Base-by-base conservation (phyloP, 2,113 vertebrate genomes). In the Colius striatus region DNA sequence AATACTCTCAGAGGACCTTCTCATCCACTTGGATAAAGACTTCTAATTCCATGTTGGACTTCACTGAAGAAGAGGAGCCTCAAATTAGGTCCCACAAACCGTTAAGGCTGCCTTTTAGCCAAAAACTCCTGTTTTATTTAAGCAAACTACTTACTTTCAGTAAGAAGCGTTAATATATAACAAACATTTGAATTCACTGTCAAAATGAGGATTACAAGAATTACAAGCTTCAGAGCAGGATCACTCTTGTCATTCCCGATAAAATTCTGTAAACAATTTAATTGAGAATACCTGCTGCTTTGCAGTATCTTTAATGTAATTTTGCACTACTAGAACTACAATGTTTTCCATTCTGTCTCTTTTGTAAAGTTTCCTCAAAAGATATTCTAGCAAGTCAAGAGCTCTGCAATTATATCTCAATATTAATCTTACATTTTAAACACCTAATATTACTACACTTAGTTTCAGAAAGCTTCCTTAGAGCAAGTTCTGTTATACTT, bases 391-490 rank as follows among this genome's bases (percentile, higher is more conserved):
- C 71, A 96, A 96, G 77, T 87, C 70, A 90, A 95, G 92, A 96
- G 77, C 72, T 89, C 90, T 89, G 90, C 75, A 94, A 76, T 95
- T 91, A 96, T 81, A 94, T 90, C 87, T 82, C 92, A 92, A 92
- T 93, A 93, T 79, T 92, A 94, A 80, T 72, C 84, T 16, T 93
- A 82, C 58, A 79, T 94, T 96, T 96, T 82, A 89, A 92, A 94
- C 77, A 95, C n/a, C 62, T 94, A 96, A 86, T 32, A 57, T 89
- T 95, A 94, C 89, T 89, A 89, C 75, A 87, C 23, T 88, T 47
- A 76, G 89, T 80, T 95, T 95, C 94, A 95, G 87, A 96, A 96
- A 96, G 71, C 84, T 83, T 92, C 54, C 66, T 84, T 36, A 92
- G 57, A 77, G 45, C 77, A 93, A 93, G 53, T 48, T 93, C 74